Conservation (phyloP, 2,888 invertebrate species). For the Lepidocyrtoides sp. region DNA sequence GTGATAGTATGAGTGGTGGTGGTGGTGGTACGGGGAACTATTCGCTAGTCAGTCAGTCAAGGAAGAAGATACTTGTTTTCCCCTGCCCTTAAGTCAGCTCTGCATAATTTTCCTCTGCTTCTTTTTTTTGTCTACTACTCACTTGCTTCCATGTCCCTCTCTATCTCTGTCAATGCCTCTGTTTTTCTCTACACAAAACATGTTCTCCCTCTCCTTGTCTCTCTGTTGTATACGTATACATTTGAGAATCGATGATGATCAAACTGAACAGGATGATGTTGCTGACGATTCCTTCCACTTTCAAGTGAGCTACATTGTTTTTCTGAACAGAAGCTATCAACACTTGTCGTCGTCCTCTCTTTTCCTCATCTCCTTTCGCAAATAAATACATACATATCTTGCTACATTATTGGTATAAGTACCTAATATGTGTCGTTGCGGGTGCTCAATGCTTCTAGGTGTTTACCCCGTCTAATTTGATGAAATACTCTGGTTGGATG, state of each 20-base stretch:
- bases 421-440: no score
- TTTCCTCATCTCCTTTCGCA: no score
- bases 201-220: neutral
- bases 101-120: constrained; percentile 72
- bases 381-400: neutral
- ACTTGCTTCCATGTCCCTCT: neutral
- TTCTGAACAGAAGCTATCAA: constrained; percentile 37
- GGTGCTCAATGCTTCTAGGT: neutral
- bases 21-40: neutral
- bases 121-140: constrained; percentile 6
- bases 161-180: neutral
- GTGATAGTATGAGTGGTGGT: neutral
- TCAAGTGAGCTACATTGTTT: constrained; percentile 37
- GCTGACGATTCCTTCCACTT: constrained; percentile 8
- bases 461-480: constrained; percentile 6
- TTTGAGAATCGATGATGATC: constrained; percentile 46
- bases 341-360: constrained; percentile 22
- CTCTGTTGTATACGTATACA: neutral
- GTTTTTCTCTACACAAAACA: neutral
- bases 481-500: neutral
- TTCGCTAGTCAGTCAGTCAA: constrained; percentile 13
- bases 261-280: constrained; percentile 44
- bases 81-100: constrained; percentile 66
- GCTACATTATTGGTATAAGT: neutral
- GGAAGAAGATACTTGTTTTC: constrained; percentile 59